A percentile compares a stretch with the other conserved stretches of the same genome.
These are phyloP conservation scores for Struthio camelus DNA, from an alignment of 2,113 vertebrate species.

Conservation along the genomic window DNA sequence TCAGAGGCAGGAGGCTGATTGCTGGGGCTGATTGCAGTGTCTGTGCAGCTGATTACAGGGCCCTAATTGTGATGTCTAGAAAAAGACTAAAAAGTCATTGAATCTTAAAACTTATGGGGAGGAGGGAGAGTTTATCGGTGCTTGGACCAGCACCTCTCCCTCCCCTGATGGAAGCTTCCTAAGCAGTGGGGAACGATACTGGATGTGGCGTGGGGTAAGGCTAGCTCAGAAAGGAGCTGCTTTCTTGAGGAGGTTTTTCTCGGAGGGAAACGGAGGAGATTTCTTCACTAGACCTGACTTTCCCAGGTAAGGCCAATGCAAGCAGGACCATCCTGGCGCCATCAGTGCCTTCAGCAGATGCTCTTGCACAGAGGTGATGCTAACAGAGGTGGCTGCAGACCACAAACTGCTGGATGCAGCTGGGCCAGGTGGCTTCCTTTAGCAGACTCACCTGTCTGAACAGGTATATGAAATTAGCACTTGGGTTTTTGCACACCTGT, in stretches of 20 bases:
- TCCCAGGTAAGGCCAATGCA: not conserved
- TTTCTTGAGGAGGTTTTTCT: not conserved
- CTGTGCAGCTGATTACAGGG: not conserved
- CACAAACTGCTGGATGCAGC: not conserved
- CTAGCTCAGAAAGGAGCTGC: not conserved
- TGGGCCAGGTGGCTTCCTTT: not conserved
- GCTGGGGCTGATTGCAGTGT: conserved; percentile 25
- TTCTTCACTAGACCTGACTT: not conserved
- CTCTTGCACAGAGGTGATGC: not conserved
- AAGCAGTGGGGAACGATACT: not conserved
- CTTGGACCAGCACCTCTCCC: not conserved
- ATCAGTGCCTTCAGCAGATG: not conserved
- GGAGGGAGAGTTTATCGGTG: not conserved
- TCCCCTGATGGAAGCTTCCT: not conserved
- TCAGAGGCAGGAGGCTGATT: conserved; percentile 58
- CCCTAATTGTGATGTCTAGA: conserved; percentile 6
- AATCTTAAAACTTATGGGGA: not conserved
- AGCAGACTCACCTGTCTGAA: not conserved
- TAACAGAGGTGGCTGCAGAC: not conserved
- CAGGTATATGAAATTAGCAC: not conserved
- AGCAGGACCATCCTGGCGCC: not conserved
- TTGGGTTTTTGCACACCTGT: conserved; percentile 40
- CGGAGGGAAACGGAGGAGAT: not conserved
- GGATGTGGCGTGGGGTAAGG: not conserved
- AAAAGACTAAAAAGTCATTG: not conserved